Evolutionary conservation across 2,797 vertebrate genomes (phyloP).

Genomic region (Glossophaga mutica): DNA sequence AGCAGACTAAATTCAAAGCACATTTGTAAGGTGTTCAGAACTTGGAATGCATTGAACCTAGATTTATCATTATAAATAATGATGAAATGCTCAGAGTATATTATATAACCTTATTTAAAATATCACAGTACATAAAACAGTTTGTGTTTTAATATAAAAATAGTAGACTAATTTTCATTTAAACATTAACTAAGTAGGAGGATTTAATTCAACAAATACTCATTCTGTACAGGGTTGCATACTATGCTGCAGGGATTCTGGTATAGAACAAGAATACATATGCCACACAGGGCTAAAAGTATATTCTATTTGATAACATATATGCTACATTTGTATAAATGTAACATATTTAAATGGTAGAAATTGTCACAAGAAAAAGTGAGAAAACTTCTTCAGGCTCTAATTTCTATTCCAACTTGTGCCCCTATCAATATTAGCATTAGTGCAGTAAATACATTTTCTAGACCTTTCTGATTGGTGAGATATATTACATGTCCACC

Average conservation of each 20-base stretch:
- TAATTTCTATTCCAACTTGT: neutral
- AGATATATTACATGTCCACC: neutral
- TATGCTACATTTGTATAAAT: neutral
- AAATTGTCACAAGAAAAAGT: neutral
- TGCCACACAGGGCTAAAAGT: neutral
- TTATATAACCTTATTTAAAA: neutral
- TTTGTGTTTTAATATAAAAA: neutral
- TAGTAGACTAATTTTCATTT: neutral
- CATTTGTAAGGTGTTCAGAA: neutral
- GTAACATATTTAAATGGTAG: neutral
- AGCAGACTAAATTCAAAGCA: neutral
- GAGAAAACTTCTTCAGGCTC: neutral
- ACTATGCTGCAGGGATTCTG: too few species aligned
- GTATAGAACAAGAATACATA: neutral
- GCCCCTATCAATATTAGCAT: neutral
- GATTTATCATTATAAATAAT: neutral
- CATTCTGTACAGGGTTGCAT: neutral
- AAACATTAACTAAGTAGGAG: neutral
- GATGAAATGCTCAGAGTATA: neutral
- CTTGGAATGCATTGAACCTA: neutral
- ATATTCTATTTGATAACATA: neutral
- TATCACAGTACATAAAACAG: neutral
- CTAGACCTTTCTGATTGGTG: neutral
- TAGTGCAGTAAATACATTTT: neutral
- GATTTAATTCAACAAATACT: neutral